Evolutionary conservation across 2,888 invertebrate species (phyloP).

Genomic region (Drosophila affinis): DNA sequence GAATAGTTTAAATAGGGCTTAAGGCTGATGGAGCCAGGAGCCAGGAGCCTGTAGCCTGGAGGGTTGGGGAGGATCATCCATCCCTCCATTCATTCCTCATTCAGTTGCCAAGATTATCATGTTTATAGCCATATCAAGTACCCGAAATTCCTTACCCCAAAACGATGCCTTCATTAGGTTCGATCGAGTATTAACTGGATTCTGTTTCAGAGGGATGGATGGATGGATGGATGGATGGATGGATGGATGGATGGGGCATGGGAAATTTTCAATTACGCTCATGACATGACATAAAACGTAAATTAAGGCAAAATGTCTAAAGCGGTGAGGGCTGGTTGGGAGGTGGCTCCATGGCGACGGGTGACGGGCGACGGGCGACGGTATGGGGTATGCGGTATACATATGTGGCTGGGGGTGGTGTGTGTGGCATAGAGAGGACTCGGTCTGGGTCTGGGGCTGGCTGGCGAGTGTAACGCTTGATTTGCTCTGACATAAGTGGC

Average conservation of each 20-base stretch:
- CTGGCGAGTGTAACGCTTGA: slow-evolving; percentile 62
- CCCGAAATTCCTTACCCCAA: slow-evolving; percentile 1
- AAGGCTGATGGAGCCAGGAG: no score
- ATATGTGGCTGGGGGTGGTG: not conserved
- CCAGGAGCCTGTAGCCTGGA: no score
- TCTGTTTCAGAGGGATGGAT: not conserved
- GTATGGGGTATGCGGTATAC: no score
- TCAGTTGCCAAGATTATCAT: not conserved
- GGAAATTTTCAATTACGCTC: slow-evolving; percentile 76
- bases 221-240: not conserved
- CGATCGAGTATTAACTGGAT: slow-evolving; percentile 16
- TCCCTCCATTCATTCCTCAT: no score
- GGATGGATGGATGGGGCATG: not conserved
- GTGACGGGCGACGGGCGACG: no score
- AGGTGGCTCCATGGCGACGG: not conserved
- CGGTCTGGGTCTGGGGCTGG: not conserved
- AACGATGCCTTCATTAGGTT: slow-evolving; percentile 39
- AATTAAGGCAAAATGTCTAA: slow-evolving; percentile 67
- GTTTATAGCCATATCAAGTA: not conserved
- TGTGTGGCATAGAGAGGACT: not conserved
- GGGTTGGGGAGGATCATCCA: not conserved
- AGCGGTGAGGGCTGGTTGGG: slow-evolving; percentile 2
- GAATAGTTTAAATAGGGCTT: not conserved
- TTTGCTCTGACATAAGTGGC: slow-evolving; percentile 74
- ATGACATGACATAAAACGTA: slow-evolving; percentile 79